These are phyloP conservation scores for Melipona beecheii DNA, from an alignment of 2,888 invertebrate genomes.

Conservation along the genomic window DNA sequence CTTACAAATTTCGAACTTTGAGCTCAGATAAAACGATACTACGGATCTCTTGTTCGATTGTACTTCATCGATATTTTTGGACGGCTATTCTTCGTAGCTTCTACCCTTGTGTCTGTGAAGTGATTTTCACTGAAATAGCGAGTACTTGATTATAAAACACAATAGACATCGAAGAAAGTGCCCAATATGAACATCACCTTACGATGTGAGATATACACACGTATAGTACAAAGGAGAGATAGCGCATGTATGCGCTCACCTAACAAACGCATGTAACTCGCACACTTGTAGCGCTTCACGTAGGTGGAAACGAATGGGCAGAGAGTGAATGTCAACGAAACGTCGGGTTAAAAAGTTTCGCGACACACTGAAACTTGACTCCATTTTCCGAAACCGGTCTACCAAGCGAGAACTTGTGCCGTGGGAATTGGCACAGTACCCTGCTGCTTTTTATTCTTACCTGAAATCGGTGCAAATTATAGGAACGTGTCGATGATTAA, in stretches of 20 bases:
- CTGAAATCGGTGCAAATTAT: conserved; percentile 49
- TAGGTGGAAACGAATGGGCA: conserved; percentile 66
- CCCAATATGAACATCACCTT: conserved; percentile 53
- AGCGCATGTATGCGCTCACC: conserved; percentile 25
- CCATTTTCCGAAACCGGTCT: conserved; percentile 70
- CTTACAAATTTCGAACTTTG: neutral
- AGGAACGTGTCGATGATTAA: conserved; percentile 34
- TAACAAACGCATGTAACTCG: conserved; percentile 36
- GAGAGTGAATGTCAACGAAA: conserved; percentile 72
- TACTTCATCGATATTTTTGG: neutral
- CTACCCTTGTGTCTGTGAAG: neutral
- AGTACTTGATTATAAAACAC: conserved; percentile 6
- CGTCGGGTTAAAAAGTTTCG: conserved; percentile 63
- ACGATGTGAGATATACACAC: conserved; percentile 31
- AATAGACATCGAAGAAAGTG: conserved; percentile 8
- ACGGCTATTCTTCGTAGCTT: neutral
- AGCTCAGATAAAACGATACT: neutral
- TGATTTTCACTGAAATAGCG: neutral
- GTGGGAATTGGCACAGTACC: conserved; percentile 68
- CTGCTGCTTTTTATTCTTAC: conserved; percentile 50
- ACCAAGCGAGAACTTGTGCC: conserved; percentile 47
- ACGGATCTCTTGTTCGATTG: neutral
- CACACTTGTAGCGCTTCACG: conserved; percentile 51
- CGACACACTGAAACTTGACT: conserved; percentile 64
- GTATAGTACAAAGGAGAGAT: conserved; percentile 28